Evolutionary conservation across 2,797 vertebrate species (phyloP), one percentile per base, ranked within the genome.

Genomic region (Alfaro cultratus): DNA sequence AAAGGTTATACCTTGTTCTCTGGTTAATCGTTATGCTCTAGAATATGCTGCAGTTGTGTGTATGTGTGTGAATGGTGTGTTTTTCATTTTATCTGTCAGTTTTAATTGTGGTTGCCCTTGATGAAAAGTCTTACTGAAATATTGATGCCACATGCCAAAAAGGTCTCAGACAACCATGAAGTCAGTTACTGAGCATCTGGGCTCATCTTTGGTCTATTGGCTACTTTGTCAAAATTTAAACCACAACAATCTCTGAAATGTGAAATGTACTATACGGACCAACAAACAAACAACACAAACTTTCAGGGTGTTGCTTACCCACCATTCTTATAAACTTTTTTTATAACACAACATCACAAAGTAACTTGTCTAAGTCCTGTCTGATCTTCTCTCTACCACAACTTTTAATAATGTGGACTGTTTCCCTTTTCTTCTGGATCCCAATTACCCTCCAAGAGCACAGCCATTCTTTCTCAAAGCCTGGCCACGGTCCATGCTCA

Each of bases 381-480:
- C 67, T 83, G 79, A 79, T 77, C 87, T 81, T 80, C 67, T 57
- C 74, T 79, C 78, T 49, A 80, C 78, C 9, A 73, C 53, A 12
- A 84, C 76, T 86, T 83, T 80, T 87, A 81, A 91, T 85, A 93
- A 85, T 75, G 78, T 80, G 77, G 85, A 83, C 83, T 87, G 80
- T 84, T 87, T 84, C 81, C 84, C 81, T 83, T 70, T 87, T 76
- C 83, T 80, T 83, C 88, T 78, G 78, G 91, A 93, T 94, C 87
- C 92, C 93, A 94, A 95, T 94, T 93, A 93, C 90, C 86, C 83
- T 79, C 75, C 72, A 82, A 93, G 88, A 90, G 93, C 91, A 92
- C 79, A 90, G 81, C 87, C 87, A 94, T 94, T 87, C 84, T 83
- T 93, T 94, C 91, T 88, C 88, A 92, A 92, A 91, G 88, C 82